These are phyloP conservation scores for Apolygus lucorum DNA, from an alignment of 1,140 invertebrate species.

Conservation along the genomic window DNA sequence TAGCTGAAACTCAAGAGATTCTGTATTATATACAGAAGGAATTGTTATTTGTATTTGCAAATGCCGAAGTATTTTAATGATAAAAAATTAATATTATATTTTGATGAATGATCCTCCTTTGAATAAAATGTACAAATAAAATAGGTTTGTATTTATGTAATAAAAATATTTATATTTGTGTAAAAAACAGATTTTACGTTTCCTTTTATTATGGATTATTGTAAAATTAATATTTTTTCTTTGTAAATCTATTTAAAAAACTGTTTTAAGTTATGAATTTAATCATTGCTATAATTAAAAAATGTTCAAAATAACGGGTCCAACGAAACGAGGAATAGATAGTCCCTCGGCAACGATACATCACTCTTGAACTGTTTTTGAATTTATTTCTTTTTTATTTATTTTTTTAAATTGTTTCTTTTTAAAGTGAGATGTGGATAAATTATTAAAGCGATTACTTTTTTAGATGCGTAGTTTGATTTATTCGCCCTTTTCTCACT, in stretches of 20 bases:
- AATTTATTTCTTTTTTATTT: background rate
- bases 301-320: slow-evolving; percentile 12
- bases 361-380: background rate
- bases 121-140: background rate
- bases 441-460: slow-evolving; percentile 13
- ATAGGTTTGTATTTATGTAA: slow-evolving; percentile 10
- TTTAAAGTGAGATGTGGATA: slow-evolving; percentile 11
- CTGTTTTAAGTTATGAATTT: background rate
- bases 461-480: background rate
- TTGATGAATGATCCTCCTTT: slow-evolving; percentile 5
- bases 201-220: background rate
- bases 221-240: background rate
- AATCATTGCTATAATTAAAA: background rate
- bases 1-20: background rate
- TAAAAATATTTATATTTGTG: slow-evolving; percentile 16
- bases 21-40: slow-evolving; percentile 11
- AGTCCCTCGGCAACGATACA: background rate
- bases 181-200: background rate
- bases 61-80: slow-evolving; percentile 8
- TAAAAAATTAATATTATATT: background rate
- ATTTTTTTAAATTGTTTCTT: background rate
- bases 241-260: background rate
- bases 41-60: slow-evolving; percentile 10
- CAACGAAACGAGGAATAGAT: background rate
- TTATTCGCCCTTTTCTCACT: background rate